These are phyloP conservation scores for Asteroscopus sphinx DNA, from an alignment of 2,888 invertebrate species.

Conservation along the genomic window DNA sequence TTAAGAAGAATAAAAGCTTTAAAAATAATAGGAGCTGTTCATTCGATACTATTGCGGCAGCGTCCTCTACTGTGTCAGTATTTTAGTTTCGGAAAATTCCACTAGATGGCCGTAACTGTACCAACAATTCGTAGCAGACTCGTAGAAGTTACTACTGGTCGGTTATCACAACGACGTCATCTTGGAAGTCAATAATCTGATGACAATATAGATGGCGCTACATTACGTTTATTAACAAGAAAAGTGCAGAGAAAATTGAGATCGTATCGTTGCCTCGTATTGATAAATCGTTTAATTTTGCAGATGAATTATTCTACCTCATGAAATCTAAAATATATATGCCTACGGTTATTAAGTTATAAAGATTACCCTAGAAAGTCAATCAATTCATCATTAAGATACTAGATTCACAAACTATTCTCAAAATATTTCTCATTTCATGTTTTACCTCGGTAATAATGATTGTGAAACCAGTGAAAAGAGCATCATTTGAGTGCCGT, in stretches of 20 bases:
- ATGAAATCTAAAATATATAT: too few relatives aligned
- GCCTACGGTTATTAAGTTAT: too few relatives aligned
- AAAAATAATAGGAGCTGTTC: neutral
- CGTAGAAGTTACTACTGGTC: neutral
- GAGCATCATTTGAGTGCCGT: constrained; percentile 7
- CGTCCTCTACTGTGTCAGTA: constrained; percentile 29
- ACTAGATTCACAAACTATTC: too few relatives aligned
- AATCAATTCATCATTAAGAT: too few relatives aligned
- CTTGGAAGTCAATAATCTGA: neutral
- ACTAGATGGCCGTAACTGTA: constrained; percentile 55
- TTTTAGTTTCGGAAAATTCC: constrained; percentile 54
- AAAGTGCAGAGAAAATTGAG: neutral
- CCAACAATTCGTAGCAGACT: neutral
- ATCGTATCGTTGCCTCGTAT: neutral
- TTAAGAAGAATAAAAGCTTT: too few relatives aligned
- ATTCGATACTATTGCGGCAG: neutral
- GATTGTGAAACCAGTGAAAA: constrained; percentile 8
- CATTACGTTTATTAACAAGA: constrained; percentile 19
- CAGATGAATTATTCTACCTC: too few relatives aligned
- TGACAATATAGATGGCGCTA: constrained; percentile 49
- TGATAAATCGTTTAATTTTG: too few relatives aligned
- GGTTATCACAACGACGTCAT: constrained; percentile 17
- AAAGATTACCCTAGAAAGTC: too few relatives aligned
- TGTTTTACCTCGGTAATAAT: neutral
- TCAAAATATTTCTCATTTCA: neutral